Evolutionary conservation across 2,888 invertebrate genomes (phyloP), one percentile per base, ranked within the genome.

Genomic region (Eupithecia exiguata): DNA sequence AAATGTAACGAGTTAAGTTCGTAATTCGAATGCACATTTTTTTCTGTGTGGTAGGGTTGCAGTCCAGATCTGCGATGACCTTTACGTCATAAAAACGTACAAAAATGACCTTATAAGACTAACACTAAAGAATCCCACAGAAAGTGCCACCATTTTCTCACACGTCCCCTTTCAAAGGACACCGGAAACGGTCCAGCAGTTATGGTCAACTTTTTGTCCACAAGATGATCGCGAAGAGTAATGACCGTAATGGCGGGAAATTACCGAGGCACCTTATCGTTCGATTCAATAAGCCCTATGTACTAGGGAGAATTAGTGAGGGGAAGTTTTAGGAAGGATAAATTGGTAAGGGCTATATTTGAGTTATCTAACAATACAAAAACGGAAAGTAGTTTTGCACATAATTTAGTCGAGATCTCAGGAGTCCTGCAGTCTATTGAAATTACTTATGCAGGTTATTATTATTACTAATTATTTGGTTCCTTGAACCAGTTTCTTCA

Each of bases 261-360:
- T 94, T 92, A 94, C 94, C 82, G 90, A 83, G 90, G 87, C 89
- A 90, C 92, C 94, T 94, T 94, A 94, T 93, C 93, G 91, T 89
- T 81, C 88, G 87, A 93, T 94, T 94, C 93, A 94, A 94, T 94
- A 92, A 93, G 90, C 88, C 88, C 88, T 85, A 89, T 75, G 75
- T 70, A 71, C 66, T 73, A 66, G 71, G 73, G 69, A 62, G 61
- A 65, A 43, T 25, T 16, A 75, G 65, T 30, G 71, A 69, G 46
- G 49, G 21, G 16, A 38, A 53, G 53, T 6, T 25, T 38, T 12
- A 63, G n/a, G 63, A 65, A 5, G 10, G 35, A 65, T n/a, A n/a
- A n/a, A 25, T 25, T 9, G 58, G 10, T 3, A 40, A 6, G 38
- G 4, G 4, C 30, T 3, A 30, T 30, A 30, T 30, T 30, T 30